Base-by-base conservation (phyloP, 1,140 invertebrate genomes). In the Lepidurus packardi region DNA sequence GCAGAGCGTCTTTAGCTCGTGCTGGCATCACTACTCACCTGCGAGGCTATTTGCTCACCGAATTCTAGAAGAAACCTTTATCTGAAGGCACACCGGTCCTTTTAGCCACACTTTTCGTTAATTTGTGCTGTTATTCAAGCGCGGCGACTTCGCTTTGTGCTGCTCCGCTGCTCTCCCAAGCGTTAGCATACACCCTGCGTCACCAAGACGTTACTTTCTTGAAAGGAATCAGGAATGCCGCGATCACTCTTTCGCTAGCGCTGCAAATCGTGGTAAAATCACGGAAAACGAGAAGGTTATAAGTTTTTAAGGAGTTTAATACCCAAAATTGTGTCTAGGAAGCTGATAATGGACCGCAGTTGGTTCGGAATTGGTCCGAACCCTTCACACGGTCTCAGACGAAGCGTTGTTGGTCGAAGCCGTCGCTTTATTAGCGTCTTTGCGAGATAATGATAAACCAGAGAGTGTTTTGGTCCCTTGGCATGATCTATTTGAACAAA, bases 1-100 rank as follows among this genome's bases (percentile, higher is more conserved):
- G 95, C 0, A 85, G 87, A 78, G 83, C 87, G 80, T 81, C 91
- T 25, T 86, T 91, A 82, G 86, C 87, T 75, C 82, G 86, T 53
- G 86, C 87, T 10, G 78, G 53, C 21, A 21, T 65, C 13, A 65
- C 53, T 11, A 65, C 53, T 5, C 53, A 65, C 53, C 16, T 65
- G 21, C 16, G 53, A 65, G 21, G 53, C 13, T 65, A 65, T 4
- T 65, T 65, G 53, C 53, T 65, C 53, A n/a, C 53, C 9, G 53
- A 65, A 65, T 65, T 65, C 13, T n/a, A 65, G 9, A 65, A 16
- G 21, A 65, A 16, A 16, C 53, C 53, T 7, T 13, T n/a, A 21
- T n/a, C 16, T 21, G n/a, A 16, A 65, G 53, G 53, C 6, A n/a
- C 21, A 16, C 53, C 53, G 16, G 13, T 65, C 13, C 53, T 65